Evolutionary conservation across 2,113 vertebrate species (phyloP).

Genomic region (Ceratotherium simum): DNA sequence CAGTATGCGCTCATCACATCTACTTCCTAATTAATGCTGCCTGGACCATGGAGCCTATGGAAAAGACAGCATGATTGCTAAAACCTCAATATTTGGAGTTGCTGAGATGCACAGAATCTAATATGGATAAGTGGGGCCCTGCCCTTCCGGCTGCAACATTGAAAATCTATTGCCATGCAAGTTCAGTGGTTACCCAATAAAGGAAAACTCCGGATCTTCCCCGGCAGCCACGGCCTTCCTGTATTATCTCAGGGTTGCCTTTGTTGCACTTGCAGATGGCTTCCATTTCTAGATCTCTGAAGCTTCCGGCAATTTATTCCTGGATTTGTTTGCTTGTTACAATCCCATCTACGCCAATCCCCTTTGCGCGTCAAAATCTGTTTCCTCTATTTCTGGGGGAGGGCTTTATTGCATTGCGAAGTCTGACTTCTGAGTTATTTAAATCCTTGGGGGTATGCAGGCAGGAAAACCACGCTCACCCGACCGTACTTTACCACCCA

Average conservation of each 20-base stretch:
- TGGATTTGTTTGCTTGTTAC: conserved; percentile 72
- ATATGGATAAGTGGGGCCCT: background rate
- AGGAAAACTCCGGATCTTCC: background rate
- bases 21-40: background rate
- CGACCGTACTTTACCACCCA: accelerated
- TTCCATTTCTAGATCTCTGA: conserved; percentile 79
- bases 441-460: background rate
- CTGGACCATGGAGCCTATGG: accelerated
- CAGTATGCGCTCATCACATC: accelerated
- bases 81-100: background rate
- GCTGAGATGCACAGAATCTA: background rate
- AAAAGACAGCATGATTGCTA: background rate
- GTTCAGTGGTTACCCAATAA: background rate
- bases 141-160: background rate
- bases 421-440: background rate
- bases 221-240: accelerated
- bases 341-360: background rate
- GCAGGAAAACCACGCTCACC: background rate
- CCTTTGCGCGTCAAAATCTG: background rate
- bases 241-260: conserved; percentile 59
- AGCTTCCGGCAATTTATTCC: conserved; percentile 73
- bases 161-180: background rate
- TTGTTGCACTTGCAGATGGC: conserved; percentile 60
- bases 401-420: background rate
- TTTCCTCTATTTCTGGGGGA: background rate